phyloP scores from a whole-genome alignment of 2,797 vertebrate species.

The Xiphophorus birchmanni region DNA sequence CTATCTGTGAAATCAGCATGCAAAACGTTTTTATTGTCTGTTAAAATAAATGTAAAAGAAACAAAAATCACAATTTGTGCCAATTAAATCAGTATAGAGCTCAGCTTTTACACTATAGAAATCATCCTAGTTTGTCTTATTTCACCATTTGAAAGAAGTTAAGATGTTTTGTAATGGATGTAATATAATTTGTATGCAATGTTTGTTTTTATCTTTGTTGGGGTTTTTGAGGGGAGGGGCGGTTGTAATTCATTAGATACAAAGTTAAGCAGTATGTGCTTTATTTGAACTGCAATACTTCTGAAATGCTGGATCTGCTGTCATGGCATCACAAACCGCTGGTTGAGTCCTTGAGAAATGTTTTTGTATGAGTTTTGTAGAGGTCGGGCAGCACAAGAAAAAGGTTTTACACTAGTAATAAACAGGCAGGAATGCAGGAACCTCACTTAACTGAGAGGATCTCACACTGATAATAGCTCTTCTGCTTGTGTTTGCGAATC shows the following conservation, averaged over 20 bases:
- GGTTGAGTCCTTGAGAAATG: conserved; percentile 59
- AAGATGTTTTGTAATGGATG: background rate
- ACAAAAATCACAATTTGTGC: background rate
- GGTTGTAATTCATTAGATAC: conserved; percentile 6
- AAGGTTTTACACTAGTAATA: conserved; percentile 64
- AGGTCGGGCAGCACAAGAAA: conserved; percentile 37
- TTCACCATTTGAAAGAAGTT: conserved; percentile 1
- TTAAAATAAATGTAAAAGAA: background rate
- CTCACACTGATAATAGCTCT: conserved; percentile 50
- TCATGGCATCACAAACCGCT: conserved; percentile 67
- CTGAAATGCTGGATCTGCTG: conserved; percentile 55
- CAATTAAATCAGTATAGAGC: background rate
- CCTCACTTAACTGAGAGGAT: conserved; percentile 49
- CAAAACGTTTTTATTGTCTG: background rate
- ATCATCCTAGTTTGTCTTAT: background rate
- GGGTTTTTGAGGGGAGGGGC: too few species aligned
- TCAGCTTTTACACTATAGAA: background rate
- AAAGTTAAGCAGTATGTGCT: conserved; percentile 46
- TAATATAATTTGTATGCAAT: background rate
- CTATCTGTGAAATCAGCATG: conserved; percentile 14
- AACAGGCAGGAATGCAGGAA: conserved; percentile 59
- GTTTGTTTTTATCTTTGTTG: conserved; percentile 18
- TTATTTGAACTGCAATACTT: conserved; percentile 39
- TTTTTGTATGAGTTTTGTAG: conserved; percentile 59
- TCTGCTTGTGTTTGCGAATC: conserved; percentile 31